Conservation (phyloP, 2,797 vertebrate species). For the Scolopax bukidnonensis region DNA sequence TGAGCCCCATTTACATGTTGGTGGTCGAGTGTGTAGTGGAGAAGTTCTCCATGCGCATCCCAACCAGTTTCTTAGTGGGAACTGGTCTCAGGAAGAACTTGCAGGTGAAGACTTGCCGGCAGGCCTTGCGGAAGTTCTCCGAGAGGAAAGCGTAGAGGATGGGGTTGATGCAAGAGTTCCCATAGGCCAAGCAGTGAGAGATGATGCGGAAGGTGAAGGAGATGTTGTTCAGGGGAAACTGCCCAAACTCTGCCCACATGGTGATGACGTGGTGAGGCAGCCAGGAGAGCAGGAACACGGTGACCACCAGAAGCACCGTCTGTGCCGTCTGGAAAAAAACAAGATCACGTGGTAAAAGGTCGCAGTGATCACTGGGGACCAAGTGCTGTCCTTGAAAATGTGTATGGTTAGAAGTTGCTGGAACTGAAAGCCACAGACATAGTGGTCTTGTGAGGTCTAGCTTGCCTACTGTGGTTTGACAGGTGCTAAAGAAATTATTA, state of each 20-base stretch:
- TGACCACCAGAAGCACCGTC: conserved; percentile 82
- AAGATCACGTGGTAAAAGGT: not conserved
- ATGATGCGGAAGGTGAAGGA: conserved; percentile 85
- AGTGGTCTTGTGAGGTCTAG: not conserved
- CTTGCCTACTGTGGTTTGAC: not conserved
- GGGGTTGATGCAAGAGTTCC: conserved; percentile 88
- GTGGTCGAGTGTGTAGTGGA: conserved; percentile 82
- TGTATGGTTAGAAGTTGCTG: not conserved
- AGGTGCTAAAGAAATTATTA: not conserved
- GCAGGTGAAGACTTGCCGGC: conserved; percentile 78
- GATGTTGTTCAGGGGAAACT: conserved; percentile 81
- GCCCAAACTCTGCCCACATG: conserved; percentile 87
- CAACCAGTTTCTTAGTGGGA: conserved; percentile 66
- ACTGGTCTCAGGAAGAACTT: conserved; percentile 42
- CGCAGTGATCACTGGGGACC: not conserved
- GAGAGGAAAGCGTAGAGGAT: conserved; percentile 88
- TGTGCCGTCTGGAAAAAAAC: conserved; percentile 80
- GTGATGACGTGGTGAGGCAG: conserved; percentile 87
- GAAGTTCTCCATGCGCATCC: conserved; percentile 82
- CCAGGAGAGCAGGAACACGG: conserved; percentile 86
- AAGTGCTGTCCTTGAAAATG: not conserved
- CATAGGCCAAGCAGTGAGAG: conserved; percentile 85
- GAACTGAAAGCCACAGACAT: not conserved
- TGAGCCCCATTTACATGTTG: conserved; percentile 59
- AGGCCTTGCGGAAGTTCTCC: conserved; percentile 85